Evolutionary conservation across 2,888 invertebrate genomes (phyloP), one percentile per base, ranked within the genome.

Genomic region (Dinocampus coccinellae): DNA sequence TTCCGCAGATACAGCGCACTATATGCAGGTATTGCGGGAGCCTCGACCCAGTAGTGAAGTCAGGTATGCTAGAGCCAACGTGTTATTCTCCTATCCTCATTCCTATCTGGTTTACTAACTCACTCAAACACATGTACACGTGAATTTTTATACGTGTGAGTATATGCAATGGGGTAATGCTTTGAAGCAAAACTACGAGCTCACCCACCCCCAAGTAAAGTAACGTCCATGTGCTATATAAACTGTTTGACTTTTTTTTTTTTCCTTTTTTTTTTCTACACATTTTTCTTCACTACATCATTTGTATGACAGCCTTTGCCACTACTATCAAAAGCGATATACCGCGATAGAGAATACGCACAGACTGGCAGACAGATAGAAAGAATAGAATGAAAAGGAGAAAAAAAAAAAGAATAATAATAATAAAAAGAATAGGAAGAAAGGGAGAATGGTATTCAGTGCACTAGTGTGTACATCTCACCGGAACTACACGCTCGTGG

Each of bases 11-110:
- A 66, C 60, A 66, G 55, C 66, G 70, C 61, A 67, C 60, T 64
- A 64, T 55, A 72, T 69, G 36, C 64, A 33, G 53, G 16, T 64
- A 26, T 58, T 20, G 34, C 16, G n/a, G 55, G 72, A 70, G 73
- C 61, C 76, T 73, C 75, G 77, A 77, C 77, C 77, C 73, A 77
- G 75, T 77, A 75, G 75, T 63, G 77, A 77, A 77, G 60, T 72
- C 74, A 75, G 75, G 74, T 75, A 72, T 74, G 68, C 70, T 69
- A 70, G 9, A n/a, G 57, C 66, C 73, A 68, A 71, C 65, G 73
- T 62, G 36, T 65, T 69, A 39, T 22, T 13, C 55, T 29, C n/a
- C n/a, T n/a, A n/a, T 36, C 42, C 16, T 47, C 47, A 7, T 47
- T 34, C 52, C 20, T 26, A 39, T 34, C 52, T 47, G n/a, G 16